Evolutionary conservation across 2,113 vertebrate genomes (phyloP).

Genomic region (Panthera tigris): DNA sequence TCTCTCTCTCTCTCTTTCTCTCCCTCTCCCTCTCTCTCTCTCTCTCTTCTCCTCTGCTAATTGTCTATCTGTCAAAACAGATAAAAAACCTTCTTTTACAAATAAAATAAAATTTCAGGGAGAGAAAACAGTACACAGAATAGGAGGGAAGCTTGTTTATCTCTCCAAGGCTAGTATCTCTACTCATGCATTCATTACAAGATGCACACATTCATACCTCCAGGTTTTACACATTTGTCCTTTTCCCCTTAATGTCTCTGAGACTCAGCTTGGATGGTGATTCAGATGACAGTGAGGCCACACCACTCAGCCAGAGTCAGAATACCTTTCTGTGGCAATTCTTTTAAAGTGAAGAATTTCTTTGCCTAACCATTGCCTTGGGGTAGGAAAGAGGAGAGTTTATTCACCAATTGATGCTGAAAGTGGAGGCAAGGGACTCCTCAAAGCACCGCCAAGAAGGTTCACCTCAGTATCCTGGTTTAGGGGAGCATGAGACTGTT

Average conservation of each 20-base stretch:
- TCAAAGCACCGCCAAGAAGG: conserved; percentile 58
- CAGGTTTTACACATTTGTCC: not conserved
- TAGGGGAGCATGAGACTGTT: conserved; percentile 15
- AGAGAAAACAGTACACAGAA: not conserved
- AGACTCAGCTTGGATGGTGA: not conserved
- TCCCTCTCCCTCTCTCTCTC: too few relatives aligned
- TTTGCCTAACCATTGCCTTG: conserved; percentile 32
- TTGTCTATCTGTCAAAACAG: too few relatives aligned
- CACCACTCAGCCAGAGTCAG: not conserved
- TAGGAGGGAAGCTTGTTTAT: not conserved
- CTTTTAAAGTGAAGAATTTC: not conserved
- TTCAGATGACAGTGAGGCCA: not conserved
- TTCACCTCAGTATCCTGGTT: conserved; percentile 68
- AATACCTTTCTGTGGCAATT: conserved; percentile 26
- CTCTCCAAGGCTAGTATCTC: not conserved
- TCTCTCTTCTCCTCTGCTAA: too few relatives aligned
- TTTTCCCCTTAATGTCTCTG: not conserved
- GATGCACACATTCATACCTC: not conserved
- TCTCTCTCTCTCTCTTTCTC: too few relatives aligned
- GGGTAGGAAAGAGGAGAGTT: conserved; percentile 50
- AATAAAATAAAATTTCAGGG: conserved; percentile 23
- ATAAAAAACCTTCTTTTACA: too few relatives aligned
- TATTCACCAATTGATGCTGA: conserved; percentile 73
- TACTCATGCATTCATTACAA: not conserved
- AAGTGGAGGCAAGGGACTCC: conserved; percentile 29